A percentile compares a stretch with the other conserved stretches of the same genome.
Evolutionary conservation across 2,888 invertebrate genomes (phyloP).

Genomic region (Tetheella fluctuosa): DNA sequence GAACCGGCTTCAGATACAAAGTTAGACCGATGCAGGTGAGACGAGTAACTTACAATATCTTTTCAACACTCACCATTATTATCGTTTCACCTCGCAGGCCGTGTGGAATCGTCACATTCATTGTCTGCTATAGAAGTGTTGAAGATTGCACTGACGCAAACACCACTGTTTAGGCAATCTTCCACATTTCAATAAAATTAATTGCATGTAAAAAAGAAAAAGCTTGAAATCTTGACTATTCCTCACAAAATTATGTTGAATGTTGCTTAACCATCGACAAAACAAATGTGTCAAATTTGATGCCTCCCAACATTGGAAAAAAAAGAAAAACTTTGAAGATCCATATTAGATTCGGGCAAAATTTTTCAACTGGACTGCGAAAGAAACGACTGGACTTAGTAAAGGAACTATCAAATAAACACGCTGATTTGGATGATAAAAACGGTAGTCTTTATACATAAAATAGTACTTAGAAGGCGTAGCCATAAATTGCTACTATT

Average conservation of each 20-base stretch:
- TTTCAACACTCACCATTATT: slow-evolving; percentile 39
- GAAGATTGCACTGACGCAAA: slow-evolving; percentile 61
- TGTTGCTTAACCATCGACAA: slow-evolving; percentile 74
- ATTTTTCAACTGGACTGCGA: slow-evolving; percentile 68
- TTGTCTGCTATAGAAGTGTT: slow-evolving; percentile 57
- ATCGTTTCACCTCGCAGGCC: slow-evolving; percentile 48
- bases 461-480: slow-evolving; percentile 37
- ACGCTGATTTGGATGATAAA: slow-evolving; percentile 38
- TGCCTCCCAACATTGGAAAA: slow-evolving; percentile 46
- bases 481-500: slow-evolving; percentile 9
- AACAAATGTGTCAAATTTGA: slow-evolving; percentile 64
- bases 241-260: slow-evolving; percentile 56
- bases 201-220: background rate
- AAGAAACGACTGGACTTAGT: slow-evolving; percentile 55
- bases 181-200: slow-evolving; percentile 68
- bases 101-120: slow-evolving; percentile 61
- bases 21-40: slow-evolving; percentile 86
- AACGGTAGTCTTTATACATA: slow-evolving; percentile 59
- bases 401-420: slow-evolving; percentile 26
- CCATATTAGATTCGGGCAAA: slow-evolving; percentile 71
- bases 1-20: slow-evolving; percentile 90
- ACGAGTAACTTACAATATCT: slow-evolving; percentile 57
- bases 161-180: slow-evolving; percentile 56
- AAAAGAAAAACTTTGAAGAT: slow-evolving; percentile 76
- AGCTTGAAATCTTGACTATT: slow-evolving; percentile 46